These are phyloP conservation scores for Agelastica alni DNA, from an alignment of 2,888 invertebrate species.

Conservation along the genomic window DNA sequence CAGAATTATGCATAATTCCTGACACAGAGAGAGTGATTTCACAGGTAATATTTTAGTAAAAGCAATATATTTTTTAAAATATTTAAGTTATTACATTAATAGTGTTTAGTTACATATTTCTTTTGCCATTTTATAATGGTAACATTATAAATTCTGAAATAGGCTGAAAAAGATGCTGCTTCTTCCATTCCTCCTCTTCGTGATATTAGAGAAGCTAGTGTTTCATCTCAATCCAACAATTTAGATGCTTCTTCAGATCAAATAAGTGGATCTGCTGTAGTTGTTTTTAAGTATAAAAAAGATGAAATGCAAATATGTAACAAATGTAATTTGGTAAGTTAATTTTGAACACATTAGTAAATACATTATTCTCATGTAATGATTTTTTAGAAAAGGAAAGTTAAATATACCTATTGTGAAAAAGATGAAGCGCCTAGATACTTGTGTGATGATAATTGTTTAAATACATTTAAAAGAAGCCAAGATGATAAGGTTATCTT, in stretches of 20 bases:
- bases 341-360: not conserved
- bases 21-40: slow-evolving; percentile 70
- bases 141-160: not conserved
- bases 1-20: slow-evolving; percentile 70
- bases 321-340: slow-evolving; percentile 56
- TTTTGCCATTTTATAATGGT: not conserved
- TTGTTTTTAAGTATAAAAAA: slow-evolving; percentile 43
- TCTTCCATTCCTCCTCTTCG: slow-evolving; percentile 46
- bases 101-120: not conserved
- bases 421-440: slow-evolving; percentile 59
- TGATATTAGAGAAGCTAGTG: slow-evolving; percentile 49
- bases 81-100: not conserved
- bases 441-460: slow-evolving; percentile 64
- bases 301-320: slow-evolving; percentile 55
- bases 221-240: slow-evolving; percentile 40
- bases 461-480: slow-evolving; percentile 57
- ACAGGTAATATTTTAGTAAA: slow-evolving; percentile 56
- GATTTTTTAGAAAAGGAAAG: slow-evolving; percentile 51
- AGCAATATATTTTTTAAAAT: not conserved
- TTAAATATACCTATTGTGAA: slow-evolving; percentile 52
- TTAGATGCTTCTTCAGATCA: slow-evolving; percentile 27
- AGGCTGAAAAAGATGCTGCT: slow-evolving; percentile 67
- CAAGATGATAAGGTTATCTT: slow-evolving; percentile 55
- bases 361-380: not conserved
- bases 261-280: slow-evolving; percentile 27